Conservation (phyloP, 1,140 invertebrate genomes). For the Euwallacea fornicatus region DNA sequence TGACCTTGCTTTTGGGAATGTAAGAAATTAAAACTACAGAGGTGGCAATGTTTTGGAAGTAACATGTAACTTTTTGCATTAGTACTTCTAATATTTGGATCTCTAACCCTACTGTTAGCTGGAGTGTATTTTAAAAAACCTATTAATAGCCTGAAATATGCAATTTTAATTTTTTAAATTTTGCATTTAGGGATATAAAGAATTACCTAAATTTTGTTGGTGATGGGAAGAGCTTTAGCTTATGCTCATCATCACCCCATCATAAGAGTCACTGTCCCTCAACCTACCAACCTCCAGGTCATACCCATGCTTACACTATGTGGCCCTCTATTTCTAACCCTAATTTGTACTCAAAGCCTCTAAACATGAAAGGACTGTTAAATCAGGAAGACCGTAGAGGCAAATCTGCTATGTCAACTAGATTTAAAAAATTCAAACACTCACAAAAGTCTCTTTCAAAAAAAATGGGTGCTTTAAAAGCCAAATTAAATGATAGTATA, state of each 20-base stretch:
- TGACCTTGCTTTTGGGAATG: too few relatives aligned
- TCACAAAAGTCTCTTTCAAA: constrained; percentile 59
- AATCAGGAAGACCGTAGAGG: constrained; percentile 61
- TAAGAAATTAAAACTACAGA: too few relatives aligned
- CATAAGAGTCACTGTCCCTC: constrained; percentile 29
- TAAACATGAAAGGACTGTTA: constrained; percentile 55
- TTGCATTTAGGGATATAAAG: constrained; percentile 47
- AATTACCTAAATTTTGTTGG: constrained; percentile 52
- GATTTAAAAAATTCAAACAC: constrained; percentile 59
- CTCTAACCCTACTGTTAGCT: too few relatives aligned
- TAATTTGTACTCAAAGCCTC: constrained; percentile 43
- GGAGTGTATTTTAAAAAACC: neutral
- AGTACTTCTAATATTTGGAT: too few relatives aligned
- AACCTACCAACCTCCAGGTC: constrained; percentile 15
- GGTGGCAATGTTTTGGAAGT: too few relatives aligned
- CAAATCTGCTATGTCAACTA: constrained; percentile 56
- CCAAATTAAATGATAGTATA: constrained; percentile 52
- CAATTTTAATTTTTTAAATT: constrained; percentile 21
- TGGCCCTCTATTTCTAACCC: constrained; percentile 38
- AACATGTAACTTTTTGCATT: too few relatives aligned
- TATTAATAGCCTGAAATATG: neutral
- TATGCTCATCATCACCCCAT: constrained; percentile 37
- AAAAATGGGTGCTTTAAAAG: constrained; percentile 56
- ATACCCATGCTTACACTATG: constrained; percentile 18
- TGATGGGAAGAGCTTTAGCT: constrained; percentile 49